Evolutionary conservation across 1,140 invertebrate species (phyloP).

Genomic region (Goniozus legneri): DNA sequence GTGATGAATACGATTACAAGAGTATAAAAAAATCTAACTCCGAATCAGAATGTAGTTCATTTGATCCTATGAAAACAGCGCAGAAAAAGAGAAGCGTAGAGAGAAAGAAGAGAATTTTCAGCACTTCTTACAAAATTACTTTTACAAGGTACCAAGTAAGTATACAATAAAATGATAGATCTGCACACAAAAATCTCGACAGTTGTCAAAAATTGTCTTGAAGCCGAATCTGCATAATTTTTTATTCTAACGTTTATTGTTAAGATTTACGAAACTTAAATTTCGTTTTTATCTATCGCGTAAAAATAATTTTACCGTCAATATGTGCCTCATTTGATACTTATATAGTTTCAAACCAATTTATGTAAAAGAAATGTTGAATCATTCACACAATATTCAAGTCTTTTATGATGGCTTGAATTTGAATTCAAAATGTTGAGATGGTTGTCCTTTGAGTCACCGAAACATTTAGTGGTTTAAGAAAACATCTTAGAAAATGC

Average conservation of each 20-base stretch:
- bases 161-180: slow-evolving; percentile 1
- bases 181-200: not conserved
- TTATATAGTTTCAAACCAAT: not conserved
- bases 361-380: not conserved
- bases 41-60: too few relatives aligned
- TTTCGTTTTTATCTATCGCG: not conserved
- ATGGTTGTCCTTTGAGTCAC: too few relatives aligned
- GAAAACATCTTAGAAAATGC: too few relatives aligned
- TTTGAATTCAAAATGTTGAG: slow-evolving; percentile 1
- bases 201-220: not conserved
- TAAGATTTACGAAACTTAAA: not conserved
- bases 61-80: too few relatives aligned
- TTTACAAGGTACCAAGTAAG: slow-evolving; percentile 3
- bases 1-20: too few relatives aligned
- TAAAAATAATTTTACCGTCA: not conserved
- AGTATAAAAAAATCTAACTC: too few relatives aligned
- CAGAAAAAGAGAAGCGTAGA: too few relatives aligned
- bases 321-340: not conserved
- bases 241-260: not conserved
- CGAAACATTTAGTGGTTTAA: too few relatives aligned
- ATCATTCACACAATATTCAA: slow-evolving; percentile 1
- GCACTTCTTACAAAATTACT: slow-evolving; percentile 1
- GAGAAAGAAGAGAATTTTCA: too few relatives aligned
- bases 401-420: slow-evolving; percentile 1
- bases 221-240: too few relatives aligned